Evolutionary conservation across 1,140 invertebrate species (phyloP).

Genomic region (Teleopsis dalmanni): DNA sequence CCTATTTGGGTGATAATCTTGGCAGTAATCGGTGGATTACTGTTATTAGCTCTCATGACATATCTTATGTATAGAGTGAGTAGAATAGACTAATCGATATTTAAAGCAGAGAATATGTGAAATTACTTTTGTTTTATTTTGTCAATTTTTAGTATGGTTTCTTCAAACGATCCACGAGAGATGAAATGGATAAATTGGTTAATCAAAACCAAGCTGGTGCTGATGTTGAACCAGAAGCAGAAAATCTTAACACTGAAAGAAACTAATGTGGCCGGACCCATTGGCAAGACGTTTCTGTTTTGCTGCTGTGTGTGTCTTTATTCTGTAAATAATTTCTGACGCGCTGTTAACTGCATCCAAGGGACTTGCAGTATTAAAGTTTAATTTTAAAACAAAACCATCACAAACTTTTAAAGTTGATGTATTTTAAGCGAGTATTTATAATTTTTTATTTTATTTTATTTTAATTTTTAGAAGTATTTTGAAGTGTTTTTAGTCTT

Average conservation of each 20-base stretch:
- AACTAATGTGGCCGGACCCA: constrained; percentile 22
- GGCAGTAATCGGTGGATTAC: constrained; percentile 29
- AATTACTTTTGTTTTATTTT: background rate
- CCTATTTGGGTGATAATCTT: constrained; percentile 37
- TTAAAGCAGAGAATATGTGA: background rate
- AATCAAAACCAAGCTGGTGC: constrained; percentile 16
- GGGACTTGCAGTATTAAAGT: too few relatives aligned
- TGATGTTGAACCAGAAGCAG: constrained; percentile 32
- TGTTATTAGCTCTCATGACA: constrained; percentile 25
- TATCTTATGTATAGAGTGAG: constrained; percentile 37
- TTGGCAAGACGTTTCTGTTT: too few relatives aligned
- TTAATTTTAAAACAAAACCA: too few relatives aligned
- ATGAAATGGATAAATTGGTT: constrained; percentile 32
- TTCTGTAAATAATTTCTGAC: too few relatives aligned
- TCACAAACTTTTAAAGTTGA: too few relatives aligned
- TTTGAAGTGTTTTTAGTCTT: too few relatives aligned
- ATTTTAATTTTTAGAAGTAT: too few relatives aligned
- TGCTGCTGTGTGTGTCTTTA: too few relatives aligned
- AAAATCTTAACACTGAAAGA: constrained; percentile 31
- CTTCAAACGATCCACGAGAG: constrained; percentile 36
- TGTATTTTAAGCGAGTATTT: too few relatives aligned
- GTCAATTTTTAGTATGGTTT: constrained; percentile 25
- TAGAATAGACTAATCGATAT: too few relatives aligned
- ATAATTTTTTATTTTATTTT: too few relatives aligned
- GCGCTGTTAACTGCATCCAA: too few relatives aligned